Evolutionary conservation across 2,797 vertebrate species (phyloP), one percentile per base, ranked within the genome.

Genomic region (Melanotaenia trifasciata): DNA sequence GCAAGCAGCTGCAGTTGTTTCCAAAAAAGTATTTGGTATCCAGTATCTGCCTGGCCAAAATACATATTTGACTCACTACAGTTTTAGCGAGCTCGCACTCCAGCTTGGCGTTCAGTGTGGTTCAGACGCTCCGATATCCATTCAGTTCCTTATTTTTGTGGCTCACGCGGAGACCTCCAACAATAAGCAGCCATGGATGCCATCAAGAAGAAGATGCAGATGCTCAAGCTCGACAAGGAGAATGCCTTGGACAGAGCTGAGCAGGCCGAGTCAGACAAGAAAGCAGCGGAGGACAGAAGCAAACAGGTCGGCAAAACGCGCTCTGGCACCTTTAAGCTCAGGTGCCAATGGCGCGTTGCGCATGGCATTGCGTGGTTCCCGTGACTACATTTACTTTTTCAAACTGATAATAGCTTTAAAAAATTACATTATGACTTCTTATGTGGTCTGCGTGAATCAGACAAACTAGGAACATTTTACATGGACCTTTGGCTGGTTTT

Each of bases 181-280:
- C 87, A 78, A 61, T 84, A 92, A 93, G 62, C 96, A 94, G 95
- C 94, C 95, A 99, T 99, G 98, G 98, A 99, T 91, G 98, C 97
- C 96, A 99, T 99, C 94, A 99, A 99, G 96, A 99, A 32, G 32
- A 32, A 32, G 32, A 32, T 32, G 32, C 32, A 32, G 32, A 32
- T 32, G 32, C 32, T 32, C 79, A 99, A 99, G 93, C 95, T 99
- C 85, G 98, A 99, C 96, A 99, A 99, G 95, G 97, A 99, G 88
- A 98, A 97, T 28, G 98, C 96, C 92, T 90, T 99, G 95, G 98
- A 99, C 90, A 95, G 98, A 92, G 97, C 98, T 5, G 98, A 99
- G 89, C 96, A 98, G 91, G 96, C 97, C 36, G 98, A 99, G 86
- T 96, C 96, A 35, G 98, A 99, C 82, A 99, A 99, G 95, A 99